Base-by-base conservation (phyloP, 2,113 vertebrate genomes). In the Camarhynchus parvulus region DNA sequence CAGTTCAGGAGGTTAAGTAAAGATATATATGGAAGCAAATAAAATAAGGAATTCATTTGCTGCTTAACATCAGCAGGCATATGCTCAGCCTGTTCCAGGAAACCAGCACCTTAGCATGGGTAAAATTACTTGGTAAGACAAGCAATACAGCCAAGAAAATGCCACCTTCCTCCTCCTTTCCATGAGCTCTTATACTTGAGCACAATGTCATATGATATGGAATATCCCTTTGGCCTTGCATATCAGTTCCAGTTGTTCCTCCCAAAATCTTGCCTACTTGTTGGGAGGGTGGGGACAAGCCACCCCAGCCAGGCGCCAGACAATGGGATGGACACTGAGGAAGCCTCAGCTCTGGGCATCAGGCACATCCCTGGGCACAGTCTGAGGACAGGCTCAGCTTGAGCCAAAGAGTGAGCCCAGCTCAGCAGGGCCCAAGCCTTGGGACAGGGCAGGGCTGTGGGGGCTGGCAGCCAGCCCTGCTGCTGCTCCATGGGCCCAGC, bases 261-360 rank as follows among this genome's bases (percentile, higher is more conserved):
- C 27, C 16, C 9, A 81, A 39, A 31, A n/a, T 52, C 25, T 49
- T 81, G 13, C 27, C 8, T 70, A 9, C 9, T 44, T 61, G 17
- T 33, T 61, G 14, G 9, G 46, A 17, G 33, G 37, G 17, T 30
- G 20, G 7, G 3, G 52, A 20, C 13, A 4, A 24, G 13, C 17
- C 37, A 35, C 5, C 9, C 4, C 37, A 35, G 15, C 16, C 37
- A 39, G 52, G 17, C n/a, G 15, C 20, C 37, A 72, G 14, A n/a
- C 28, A 64, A 15, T n/a, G 3, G 2, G 3, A 13, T 15, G 11
- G 42, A 15, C 35, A 27, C 16, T 1, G 3, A 39, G 21, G 20
- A 61, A 62, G 15, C 20, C 35, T 42, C 8, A 6, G 23, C 10
- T 28, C 16, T 4, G 1, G 28, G 15, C 13, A 28, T 56, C 0